Conservation (phyloP, 2,113 vertebrate genomes). For the Leiothrix lutea region DNA sequence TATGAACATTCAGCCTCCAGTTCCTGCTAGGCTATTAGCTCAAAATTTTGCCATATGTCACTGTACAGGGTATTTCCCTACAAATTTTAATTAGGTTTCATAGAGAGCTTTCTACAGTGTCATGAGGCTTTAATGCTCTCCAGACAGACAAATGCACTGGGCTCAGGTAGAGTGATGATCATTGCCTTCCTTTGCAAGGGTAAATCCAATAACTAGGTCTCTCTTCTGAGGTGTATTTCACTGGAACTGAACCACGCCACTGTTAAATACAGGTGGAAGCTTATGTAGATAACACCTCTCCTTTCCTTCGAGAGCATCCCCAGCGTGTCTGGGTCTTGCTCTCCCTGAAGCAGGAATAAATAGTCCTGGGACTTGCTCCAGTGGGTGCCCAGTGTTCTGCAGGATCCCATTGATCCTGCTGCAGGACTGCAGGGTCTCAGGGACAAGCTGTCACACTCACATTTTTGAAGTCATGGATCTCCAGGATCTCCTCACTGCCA, state of each 20-base stretch:
- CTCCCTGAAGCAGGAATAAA: background rate
- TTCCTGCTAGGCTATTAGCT: conserved; percentile 45
- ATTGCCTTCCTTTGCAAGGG: conserved; percentile 13
- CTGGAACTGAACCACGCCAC: background rate
- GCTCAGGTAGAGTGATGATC: conserved; percentile 26
- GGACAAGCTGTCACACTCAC: conserved; percentile 71
- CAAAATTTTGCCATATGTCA: conserved; percentile 56
- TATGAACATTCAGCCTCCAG: conserved; percentile 28
- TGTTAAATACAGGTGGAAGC: background rate
- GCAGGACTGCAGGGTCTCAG: background rate
- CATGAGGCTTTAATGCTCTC: conserved; percentile 57
- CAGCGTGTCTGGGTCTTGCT: background rate
- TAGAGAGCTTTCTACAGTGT: conserved; percentile 9
- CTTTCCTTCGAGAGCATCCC: background rate
- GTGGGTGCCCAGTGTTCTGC: fast-evolving
- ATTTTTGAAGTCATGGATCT: conserved; percentile 95
- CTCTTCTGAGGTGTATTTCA: background rate
- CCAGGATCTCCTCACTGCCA: conserved; percentile 86
- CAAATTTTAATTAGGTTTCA: conserved; percentile 62
- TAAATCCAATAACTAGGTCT: conserved; percentile 43
- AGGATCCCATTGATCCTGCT: background rate
- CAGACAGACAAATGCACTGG: conserved; percentile 31
- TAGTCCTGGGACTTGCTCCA: background rate
- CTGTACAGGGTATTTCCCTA: conserved; percentile 47
- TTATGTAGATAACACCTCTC: background rate